These are phyloP conservation scores for Bubo scandiacus DNA, from an alignment of 2,113 vertebrate species.

Conservation along the genomic window DNA sequence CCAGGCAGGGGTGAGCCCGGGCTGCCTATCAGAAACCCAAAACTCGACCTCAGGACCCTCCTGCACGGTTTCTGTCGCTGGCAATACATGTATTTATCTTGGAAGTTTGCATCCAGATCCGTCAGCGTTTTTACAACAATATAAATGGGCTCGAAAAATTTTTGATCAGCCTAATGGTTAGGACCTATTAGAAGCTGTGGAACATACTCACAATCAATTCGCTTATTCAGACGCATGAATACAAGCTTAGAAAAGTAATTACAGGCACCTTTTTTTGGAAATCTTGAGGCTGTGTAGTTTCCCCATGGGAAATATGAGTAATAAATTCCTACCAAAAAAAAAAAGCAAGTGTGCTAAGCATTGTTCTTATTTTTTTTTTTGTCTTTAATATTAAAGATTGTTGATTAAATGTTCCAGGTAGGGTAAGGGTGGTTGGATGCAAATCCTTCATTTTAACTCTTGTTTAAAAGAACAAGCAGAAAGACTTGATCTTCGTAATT, in stretches of 20 bases:
- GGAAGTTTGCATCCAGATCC: neutral
- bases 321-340: neutral
- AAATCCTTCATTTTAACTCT: neutral
- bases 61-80: neutral
- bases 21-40: neutral
- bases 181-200: conserved; percentile 19
- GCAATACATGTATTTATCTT: neutral
- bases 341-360: neutral
- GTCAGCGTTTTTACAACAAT: conserved; percentile 4
- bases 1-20: neutral
- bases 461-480: neutral
- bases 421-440: neutral
- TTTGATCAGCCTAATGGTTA: conserved; percentile 55
- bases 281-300: conserved; percentile 9
- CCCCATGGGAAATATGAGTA: conserved; percentile 18
- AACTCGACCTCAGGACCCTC: neutral
- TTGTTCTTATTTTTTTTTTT: neutral
- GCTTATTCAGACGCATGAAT: conserved; percentile 54
- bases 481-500: neutral
- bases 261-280: conserved; percentile 41
- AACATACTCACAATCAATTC: conserved; percentile 33
- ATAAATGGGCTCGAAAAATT: conserved; percentile 32
- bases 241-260: conserved; percentile 54
- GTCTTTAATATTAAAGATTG: neutral
- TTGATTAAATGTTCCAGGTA: neutral